A percentile compares a stretch with the other conserved stretches of the same genome.
Evolutionary conservation across 2,113 vertebrate species (phyloP).

Genomic region (Cyprinodon brontotheroides): DNA sequence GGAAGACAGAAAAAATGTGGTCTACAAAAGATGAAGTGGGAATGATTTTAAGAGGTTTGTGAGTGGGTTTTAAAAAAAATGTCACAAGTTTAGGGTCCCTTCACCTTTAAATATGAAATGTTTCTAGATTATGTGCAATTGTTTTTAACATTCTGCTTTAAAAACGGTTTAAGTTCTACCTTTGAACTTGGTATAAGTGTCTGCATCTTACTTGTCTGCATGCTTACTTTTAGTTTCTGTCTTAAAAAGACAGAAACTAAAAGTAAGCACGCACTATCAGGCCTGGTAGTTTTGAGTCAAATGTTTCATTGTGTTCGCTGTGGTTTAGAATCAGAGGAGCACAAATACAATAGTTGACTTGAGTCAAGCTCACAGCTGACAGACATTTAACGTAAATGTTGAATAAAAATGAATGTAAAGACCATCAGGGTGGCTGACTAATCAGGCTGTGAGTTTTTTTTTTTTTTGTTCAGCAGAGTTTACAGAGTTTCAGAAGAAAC

Average conservation of each 20-base stretch:
- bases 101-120: background rate
- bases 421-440: background rate
- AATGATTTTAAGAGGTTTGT: no score
- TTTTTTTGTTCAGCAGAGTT: no score
- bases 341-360: background rate
- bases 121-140: background rate
- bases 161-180: background rate
- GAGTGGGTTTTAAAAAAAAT: no score
- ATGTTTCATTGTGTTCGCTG: background rate
- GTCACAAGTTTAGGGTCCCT: background rate
- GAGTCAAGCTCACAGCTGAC: no score
- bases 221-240: background rate
- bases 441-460: no score
- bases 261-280: background rate
- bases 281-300: background rate
- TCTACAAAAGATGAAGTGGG: no score
- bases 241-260: background rate
- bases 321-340: background rate
- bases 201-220: background rate
- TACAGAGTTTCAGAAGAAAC: no score
- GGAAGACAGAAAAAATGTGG: no score
- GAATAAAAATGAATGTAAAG: background rate
- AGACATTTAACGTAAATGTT: background rate
- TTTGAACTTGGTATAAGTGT: background rate
- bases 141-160: background rate